Base-by-base conservation (phyloP, 2,113 vertebrate species). In the Tringa solitaria region DNA sequence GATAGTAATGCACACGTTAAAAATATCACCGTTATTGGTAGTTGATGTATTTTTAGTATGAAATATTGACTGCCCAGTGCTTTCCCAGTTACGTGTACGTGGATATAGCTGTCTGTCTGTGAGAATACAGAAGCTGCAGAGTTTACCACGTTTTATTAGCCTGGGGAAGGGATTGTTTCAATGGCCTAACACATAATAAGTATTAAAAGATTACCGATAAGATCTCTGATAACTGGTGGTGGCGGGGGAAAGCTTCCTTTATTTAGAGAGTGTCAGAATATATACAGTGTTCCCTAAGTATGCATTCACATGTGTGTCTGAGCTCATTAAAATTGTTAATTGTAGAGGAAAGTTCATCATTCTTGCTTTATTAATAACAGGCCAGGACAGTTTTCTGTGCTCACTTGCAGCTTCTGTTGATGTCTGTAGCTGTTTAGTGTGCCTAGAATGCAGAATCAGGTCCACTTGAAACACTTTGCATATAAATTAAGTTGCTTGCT, bases 241-340 rank as follows among this genome's bases (percentile, higher is more conserved):
- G 26, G 46, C 7, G 83, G 22, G 2, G 9, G 16, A 4, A 92
- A 95, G 30, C 82, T 97, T 94, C 70, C 82, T 96, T 96, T 96
- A 90, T 96, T 97, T 97, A 97, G 96, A 89, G 63, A 72, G 80
- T 96, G 78, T 96, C 77, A 70, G 73, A 83, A 92, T 84, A 75
- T 75, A 84, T 72, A 39, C 54, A 69, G 23, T 74, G 61, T 90
- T 97, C 88, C 79, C 59, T 79, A 87, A 86, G 84, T 83, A 78
- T 79, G 67, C 56, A 61, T 95, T 96, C 77, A 91, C 12, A 4
- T 95, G 50, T 89, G 46, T 93, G 39, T 87, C 11, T 37, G 85
- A 96, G 92, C 94, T 97, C 86, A 88, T 97, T 95, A 97, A 95
- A 96, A 95, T 95, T 88, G 83, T 97, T 95, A 98, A 96, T 97